Evolutionary conservation across 92 coral and sea anemone species (phyloP), one percentile per base, ranked within the genome.

Genomic region (Ricordea florida): DNA sequence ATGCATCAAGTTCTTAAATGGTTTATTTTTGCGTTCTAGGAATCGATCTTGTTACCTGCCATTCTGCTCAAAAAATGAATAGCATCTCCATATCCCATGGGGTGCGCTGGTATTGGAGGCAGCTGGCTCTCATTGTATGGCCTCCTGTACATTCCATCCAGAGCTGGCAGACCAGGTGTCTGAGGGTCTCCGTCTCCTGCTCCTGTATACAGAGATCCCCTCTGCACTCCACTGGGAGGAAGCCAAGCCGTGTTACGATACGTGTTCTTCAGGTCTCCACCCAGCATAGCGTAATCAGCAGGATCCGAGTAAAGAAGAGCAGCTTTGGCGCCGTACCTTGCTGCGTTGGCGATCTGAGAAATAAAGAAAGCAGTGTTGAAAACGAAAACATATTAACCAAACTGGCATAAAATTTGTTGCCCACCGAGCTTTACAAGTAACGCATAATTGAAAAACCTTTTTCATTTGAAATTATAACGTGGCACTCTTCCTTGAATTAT

Each of bases 101-200:
- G 94, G 33, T 94, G 98, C 6, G 97, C 98, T 26, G 98, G 98
- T 59, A 94, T 91, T 7, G 63, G 84, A 9, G 98, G 98, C n/a
- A 94, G 79, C 16, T 30, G 66, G 57, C 87, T 89, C 2, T 88
- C 82, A 30, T 69, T 79, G 25, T 21, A 22, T 10, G 79, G 32
- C 10, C 66, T 56, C 32, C 93, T 80, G 70, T 78, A 91, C 82
- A 91, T 79, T 28, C 98, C 98, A 34, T 84, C 78, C 15, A 84
- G 50, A 29, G 98, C 76, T 16, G 97, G 97, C 6, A 81, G 57
- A 4, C 92, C 98, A 3, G 96, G 97, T 24, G 98, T 94, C 46
- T 87, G 91, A n/a, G 98, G 98, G 74, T 94, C 98, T 15, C 98
- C 98, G 4, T 10, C 46, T 31, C 92, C 89, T 8, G 82, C 66